phyloP scores from a whole-genome alignment of 2,888 invertebrate species.

The Xanthia togata region DNA sequence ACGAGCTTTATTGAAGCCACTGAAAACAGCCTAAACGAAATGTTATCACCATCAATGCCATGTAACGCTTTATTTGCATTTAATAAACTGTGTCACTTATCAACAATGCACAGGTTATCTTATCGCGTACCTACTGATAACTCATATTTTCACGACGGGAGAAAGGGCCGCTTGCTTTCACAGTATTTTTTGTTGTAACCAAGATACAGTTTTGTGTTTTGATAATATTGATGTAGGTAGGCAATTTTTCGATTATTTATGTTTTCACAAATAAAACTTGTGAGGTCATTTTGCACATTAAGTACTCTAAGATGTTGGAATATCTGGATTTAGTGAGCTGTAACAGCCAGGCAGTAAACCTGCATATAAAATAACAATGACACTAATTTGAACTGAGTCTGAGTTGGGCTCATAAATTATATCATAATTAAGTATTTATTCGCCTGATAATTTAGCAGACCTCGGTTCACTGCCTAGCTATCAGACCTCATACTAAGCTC shows the following conservation, averaged over 20 bases:
- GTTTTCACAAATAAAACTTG: too few species aligned
- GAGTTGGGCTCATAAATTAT: too few species aligned
- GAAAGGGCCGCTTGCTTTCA: slow-evolving; percentile 27
- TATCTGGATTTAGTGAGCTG: too few species aligned
- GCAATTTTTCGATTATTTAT: neutral
- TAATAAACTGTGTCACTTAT: slow-evolving; percentile 26
- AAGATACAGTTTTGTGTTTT: slow-evolving; percentile 22
- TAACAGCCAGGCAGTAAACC: too few species aligned
- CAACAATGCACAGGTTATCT: slow-evolving; percentile 35
- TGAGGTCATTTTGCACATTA: too few species aligned
- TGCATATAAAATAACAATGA: too few species aligned
- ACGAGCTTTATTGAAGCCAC: neutral
- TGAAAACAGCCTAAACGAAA: neutral
- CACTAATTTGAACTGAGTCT: too few species aligned
- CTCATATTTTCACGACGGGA: slow-evolving; percentile 9
- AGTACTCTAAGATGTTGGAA: neutral
- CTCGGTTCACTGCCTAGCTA: too few species aligned
- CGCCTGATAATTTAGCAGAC: too few species aligned
- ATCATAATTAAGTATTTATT: too few species aligned
- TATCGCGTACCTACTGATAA: slow-evolving; percentile 40
- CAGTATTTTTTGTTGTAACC: slow-evolving; percentile 35
- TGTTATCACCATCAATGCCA: slow-evolving; percentile 11
- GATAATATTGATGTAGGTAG: slow-evolving; percentile 11
- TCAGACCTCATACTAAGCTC: too few species aligned
- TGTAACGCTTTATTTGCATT: slow-evolving; percentile 23